Base-by-base conservation (phyloP, 1,140 invertebrate genomes). In the Dendrolimus punctatus region DNA sequence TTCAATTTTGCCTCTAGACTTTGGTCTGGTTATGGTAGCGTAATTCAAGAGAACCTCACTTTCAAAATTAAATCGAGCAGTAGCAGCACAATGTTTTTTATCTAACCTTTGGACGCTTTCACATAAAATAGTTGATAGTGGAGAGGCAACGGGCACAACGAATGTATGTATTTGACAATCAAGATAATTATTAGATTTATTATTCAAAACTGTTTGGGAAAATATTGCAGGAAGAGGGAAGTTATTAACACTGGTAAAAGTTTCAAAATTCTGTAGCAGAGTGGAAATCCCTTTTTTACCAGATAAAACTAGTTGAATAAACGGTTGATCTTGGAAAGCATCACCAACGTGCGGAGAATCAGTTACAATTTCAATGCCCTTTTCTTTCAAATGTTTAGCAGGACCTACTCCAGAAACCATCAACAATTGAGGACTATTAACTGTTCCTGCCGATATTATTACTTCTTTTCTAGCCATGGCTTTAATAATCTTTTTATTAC, bases 311-410 rank as follows among this genome's bases (percentile, higher is more conserved):
- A 53, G 92, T 77, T 49, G 92, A 88, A 74, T 92, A 86, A 73
- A 93, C 90, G 40, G 93, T 67, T 94, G 93, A 69, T 94, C 92
- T 36, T 92, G 92, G 5, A 95, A 71, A 73, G 94, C 94, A 44
- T 88, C 76, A 0, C 94, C 94, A 5, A 95, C 93, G 7, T 58
- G 52, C 2, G 90, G 91, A 8, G 93, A 80, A 68, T 94, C 88
- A 10, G 77, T 48, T 4, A 89, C 58, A 0, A 90, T 58, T 0
- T 76, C 48, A 6, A 92, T 88, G 6, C 71, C 73, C 8, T 82
- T 57, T 45, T 71, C 62, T 51, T 69, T 49, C 6, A 78, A 58
- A 54, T 77, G 68, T 39, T 66, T 48, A 72, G 73, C 59, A 62
- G 73, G 68, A 61, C 87, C 71, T 49, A 81, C 46, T 57, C 80